Base-by-base conservation (phyloP, 92 coral and sea anemone genomes). In the Epizoanthus scotinus region DNA sequence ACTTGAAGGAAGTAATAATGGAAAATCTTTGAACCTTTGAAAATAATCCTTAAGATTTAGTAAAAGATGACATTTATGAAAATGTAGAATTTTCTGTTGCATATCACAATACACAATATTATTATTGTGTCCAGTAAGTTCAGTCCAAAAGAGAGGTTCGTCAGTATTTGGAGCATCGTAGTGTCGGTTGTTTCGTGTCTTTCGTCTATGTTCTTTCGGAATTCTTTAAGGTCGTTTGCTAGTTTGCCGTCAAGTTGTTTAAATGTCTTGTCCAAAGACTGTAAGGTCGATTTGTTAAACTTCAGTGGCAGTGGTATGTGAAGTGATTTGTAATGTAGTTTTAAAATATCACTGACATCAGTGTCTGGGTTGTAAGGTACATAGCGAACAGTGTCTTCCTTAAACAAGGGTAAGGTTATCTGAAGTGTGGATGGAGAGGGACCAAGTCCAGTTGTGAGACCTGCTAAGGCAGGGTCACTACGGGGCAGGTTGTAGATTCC, bases 361-460 rank as follows among this genome's bases (percentile, higher is more conserved):
- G 20, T 8, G 18, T 31, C 53, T 64, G 42, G 17, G 12, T 6
- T 21, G 31, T 63, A 63, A 1, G 20, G 70, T 65, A 65, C 70
- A 65, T 68, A 68, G 9, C 26, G 22, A 0, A 68, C 28, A 69
- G 31, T 24, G 25, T 69, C 74, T 20, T 13, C 12, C 0, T 44
- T 20, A 22, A 47, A 70, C 47, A 70, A 8, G 0, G 75, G 75
- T 47, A 70, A 44, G 56, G 20, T 17, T 2, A 71, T 71, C 17
- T 71, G 78, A 0, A 71, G 9, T 3, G 50, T 42, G 0, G 50
- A 42, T 9, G 85, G 79, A 70, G 63, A 82, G 17, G 75, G 34
- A 14, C 85, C 85, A 12, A 82, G 40, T 0, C 85, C 85, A 24
- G 85, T 82, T 4, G 85, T 61, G 0, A 82, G 85, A 5, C 53